These are phyloP conservation scores for Eulimnadia texana DNA, from an alignment of 1,140 invertebrate genomes.

Conservation along the genomic window DNA sequence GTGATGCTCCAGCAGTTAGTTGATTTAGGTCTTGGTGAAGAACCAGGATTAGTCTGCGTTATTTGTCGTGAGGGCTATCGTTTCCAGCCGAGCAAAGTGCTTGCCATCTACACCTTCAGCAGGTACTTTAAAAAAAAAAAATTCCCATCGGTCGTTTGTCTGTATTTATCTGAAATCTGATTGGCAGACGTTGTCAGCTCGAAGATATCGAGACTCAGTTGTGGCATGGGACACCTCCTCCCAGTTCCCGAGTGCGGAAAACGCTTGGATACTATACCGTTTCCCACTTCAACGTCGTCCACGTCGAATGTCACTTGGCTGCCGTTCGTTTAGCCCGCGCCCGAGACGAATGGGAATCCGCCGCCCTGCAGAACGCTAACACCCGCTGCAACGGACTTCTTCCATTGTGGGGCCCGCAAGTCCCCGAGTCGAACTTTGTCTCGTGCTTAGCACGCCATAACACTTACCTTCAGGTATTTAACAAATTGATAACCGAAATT, in stretches of 20 bases:
- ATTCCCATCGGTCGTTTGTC: too few relatives aligned
- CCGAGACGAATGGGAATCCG: conserved; percentile 94
- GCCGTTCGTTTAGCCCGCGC: conserved; percentile 66
- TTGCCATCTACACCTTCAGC: conserved; percentile 94
- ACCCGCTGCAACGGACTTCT: conserved; percentile 92
- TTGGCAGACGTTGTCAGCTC: conserved; percentile 68
- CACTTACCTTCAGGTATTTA: conserved; percentile 48
- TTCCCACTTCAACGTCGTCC: conserved; percentile 95
- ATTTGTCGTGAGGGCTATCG: conserved; percentile 96
- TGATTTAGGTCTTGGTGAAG: conserved; percentile 66
- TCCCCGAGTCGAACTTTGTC: conserved; percentile 86
- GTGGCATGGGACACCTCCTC: conserved; percentile 35
- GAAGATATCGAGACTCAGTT: conserved; percentile 83
- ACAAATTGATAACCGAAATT: too few relatives aligned
- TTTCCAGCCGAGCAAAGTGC: conserved; percentile 78
- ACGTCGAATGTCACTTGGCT: conserved; percentile 94
- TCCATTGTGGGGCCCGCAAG: conserved; percentile 90
- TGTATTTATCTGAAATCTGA: too few relatives aligned
- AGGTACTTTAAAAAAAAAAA: neutral
- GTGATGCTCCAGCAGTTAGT: conserved; percentile 84
- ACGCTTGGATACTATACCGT: conserved; percentile 69
- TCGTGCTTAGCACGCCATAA: conserved; percentile 81
- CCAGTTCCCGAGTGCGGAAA: conserved; percentile 25
- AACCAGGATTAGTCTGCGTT: conserved; percentile 89
- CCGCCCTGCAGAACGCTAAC: conserved; percentile 92